A percentile compares a stretch with the other conserved stretches of the same genome.
phyloP scores from a whole-genome alignment of 2,113 vertebrate species.

The Colinus virginianus region DNA sequence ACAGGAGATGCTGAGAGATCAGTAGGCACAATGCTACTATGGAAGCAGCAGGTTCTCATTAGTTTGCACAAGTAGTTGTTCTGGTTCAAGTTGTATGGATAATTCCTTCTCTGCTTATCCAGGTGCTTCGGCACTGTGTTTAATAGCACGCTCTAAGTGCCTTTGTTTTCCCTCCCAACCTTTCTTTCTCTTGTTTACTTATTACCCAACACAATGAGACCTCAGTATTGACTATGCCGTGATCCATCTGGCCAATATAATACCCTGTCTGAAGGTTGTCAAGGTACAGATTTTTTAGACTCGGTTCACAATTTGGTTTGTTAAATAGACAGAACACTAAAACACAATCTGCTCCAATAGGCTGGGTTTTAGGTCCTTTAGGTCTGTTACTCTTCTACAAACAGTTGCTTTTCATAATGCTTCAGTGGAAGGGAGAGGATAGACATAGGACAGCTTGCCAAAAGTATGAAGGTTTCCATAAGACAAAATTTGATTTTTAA shows the following conservation, averaged over 20 bases:
- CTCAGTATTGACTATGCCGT: neutral
- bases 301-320: neutral
- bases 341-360: conserved; percentile 32
- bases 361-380: conserved; percentile 27
- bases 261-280: neutral
- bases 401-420: neutral
- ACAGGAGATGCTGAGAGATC: neutral
- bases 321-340: conserved; percentile 30
- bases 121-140: neutral
- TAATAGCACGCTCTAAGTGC: neutral
- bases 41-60: neutral
- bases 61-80: neutral
- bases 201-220: neutral
- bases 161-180: neutral
- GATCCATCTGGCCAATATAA: conserved; percentile 2
- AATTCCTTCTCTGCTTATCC: neutral
- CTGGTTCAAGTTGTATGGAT: neutral
- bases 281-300: conserved; percentile 27
- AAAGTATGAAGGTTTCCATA: neutral
- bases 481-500: neutral
- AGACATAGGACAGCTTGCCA: neutral
- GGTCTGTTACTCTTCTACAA: neutral
- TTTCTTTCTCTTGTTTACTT: neutral
- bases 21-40: neutral
- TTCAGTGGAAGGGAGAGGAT: neutral